Percentiles rank a stretch among this genome's conserved stretches.
Conservation (phyloP, 1,140 invertebrate species). For the Cryptotermes secundus region DNA sequence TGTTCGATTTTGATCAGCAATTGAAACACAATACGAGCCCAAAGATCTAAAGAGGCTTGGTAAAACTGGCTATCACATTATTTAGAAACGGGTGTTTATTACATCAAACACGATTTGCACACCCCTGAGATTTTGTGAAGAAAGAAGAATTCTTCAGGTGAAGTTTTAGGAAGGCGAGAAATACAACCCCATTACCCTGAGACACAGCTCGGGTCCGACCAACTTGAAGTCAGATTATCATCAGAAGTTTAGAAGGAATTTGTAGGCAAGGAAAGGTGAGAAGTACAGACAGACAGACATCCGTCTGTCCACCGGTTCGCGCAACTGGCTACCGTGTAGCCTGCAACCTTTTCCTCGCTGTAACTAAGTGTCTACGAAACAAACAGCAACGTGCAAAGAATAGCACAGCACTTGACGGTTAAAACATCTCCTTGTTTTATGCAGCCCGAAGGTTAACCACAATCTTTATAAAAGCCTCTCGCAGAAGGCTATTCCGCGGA, state of each 20-base stretch:
- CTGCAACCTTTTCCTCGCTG: neutral
- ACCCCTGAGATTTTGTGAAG: neutral
- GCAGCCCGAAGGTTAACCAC: too few species aligned
- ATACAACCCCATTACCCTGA: slow-evolving; percentile 15
- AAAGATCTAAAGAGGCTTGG: too few species aligned
- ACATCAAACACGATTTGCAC: neutral
- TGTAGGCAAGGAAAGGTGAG: slow-evolving; percentile 5
- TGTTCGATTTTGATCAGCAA: too few species aligned
- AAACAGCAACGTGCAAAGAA: too few species aligned
- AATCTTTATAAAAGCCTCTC: too few species aligned
- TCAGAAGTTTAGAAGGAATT: neutral
- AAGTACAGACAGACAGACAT: neutral
- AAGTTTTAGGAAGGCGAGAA: slow-evolving; percentile 1
- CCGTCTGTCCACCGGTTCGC: neutral
- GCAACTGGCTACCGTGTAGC: neutral
- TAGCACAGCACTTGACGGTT: too few species aligned
- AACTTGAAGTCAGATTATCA: slow-evolving; percentile 7
- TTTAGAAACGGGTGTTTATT: too few species aligned
- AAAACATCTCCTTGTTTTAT: too few species aligned
- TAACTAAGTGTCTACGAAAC: too few species aligned
- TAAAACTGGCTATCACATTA: too few species aligned
- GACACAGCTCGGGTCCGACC: neutral
- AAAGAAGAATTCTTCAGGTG: neutral
- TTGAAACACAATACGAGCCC: too few species aligned
- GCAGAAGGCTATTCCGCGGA: too few species aligned